Evolutionary conservation across 2,113 vertebrate species (phyloP).

Genomic region (Zosterops pallidus): DNA sequence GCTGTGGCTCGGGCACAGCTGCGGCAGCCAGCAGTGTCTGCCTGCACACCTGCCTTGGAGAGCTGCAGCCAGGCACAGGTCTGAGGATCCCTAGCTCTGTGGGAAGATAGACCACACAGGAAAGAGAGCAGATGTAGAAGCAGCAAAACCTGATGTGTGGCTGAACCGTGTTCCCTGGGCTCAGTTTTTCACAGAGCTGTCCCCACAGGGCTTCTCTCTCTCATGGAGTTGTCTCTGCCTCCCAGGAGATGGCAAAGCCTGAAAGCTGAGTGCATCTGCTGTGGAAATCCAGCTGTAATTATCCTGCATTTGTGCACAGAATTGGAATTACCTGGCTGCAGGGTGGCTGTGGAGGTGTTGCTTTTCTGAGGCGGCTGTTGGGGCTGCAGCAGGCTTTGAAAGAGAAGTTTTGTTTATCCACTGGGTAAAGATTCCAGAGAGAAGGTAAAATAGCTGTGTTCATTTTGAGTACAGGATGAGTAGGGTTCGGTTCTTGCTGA

Average conservation of each 20-base stretch:
- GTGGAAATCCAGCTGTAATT: slow-evolving; percentile 3
- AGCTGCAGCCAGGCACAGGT: not conserved
- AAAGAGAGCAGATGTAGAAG: not conserved
- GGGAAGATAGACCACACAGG: not conserved
- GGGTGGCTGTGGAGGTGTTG: not conserved
- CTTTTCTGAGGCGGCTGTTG: not conserved
- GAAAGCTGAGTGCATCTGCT: not conserved
- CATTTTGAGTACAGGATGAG: not conserved
- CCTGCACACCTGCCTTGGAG: not conserved
- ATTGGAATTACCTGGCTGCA: not conserved
- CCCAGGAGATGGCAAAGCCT: not conserved
- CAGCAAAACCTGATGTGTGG: fast-evolving
- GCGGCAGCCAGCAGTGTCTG: not conserved
- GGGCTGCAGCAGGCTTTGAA: not conserved
- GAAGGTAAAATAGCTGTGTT: not conserved
- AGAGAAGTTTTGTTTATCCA: not conserved
- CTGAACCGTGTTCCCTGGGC: not conserved
- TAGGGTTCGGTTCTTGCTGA: not conserved
- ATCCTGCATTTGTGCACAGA: not conserved
- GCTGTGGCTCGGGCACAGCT: fast-evolving
- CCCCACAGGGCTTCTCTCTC: not conserved
- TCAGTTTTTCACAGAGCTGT: not conserved
- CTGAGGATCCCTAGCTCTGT: not conserved
- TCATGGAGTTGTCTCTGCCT: not conserved
- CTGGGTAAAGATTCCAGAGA: not conserved